Percentiles rank a stretch among this genome's conserved stretches.
Evolutionary conservation across 1,140 invertebrate genomes (phyloP).

Genomic region (Luehdorfia chinensis): DNA sequence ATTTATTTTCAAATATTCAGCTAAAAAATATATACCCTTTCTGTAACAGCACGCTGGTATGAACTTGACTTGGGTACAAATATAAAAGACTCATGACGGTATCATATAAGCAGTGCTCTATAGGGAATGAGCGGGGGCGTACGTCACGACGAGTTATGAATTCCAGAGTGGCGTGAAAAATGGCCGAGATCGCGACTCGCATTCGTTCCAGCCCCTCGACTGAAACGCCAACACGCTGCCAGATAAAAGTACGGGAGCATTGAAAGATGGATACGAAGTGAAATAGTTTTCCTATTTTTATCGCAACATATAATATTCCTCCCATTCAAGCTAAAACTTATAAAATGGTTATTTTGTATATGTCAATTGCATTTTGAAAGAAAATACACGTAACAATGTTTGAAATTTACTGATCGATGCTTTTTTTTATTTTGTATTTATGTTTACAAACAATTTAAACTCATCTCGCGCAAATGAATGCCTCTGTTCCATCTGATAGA

Average conservation of each 20-base stretch:
- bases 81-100: slow-evolving; percentile 34
- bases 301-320: no score
- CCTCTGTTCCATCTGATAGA: no score
- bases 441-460: no score
- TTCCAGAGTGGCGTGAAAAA: slow-evolving; percentile 39
- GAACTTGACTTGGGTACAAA: slow-evolving; percentile 12
- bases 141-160: slow-evolving; percentile 44
- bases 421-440: no score
- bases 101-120: slow-evolving; percentile 31
- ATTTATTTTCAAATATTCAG: slow-evolving; percentile 2
- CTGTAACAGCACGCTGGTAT: slow-evolving; percentile 1
- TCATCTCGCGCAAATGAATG: no score
- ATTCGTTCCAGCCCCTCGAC: not conserved
- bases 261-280: slow-evolving; percentile 4
- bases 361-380: no score
- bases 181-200: slow-evolving; percentile 19
- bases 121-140: slow-evolving; percentile 23
- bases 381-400: no score
- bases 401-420: no score
- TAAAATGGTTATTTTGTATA: no score
- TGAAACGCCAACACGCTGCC: slow-evolving; percentile 4
- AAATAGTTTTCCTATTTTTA: slow-evolving; percentile 3
- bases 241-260: slow-evolving; percentile 10
- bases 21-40: not conserved
- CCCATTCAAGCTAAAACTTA: no score